Conservation (phyloP, 1,140 invertebrate species). For the Nymphalis io region DNA sequence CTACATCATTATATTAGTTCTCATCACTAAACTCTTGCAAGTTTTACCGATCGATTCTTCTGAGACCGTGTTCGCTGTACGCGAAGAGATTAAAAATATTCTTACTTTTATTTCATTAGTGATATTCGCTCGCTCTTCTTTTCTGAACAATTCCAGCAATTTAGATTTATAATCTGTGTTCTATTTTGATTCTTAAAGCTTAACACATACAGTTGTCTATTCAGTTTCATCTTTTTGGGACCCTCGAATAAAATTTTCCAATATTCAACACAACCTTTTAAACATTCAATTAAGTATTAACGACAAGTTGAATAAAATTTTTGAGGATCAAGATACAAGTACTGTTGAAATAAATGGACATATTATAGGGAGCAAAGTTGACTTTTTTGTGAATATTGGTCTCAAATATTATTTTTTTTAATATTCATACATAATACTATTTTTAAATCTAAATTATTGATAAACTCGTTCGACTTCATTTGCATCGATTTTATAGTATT, state of each 20-base stretch:
- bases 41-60: not conserved
- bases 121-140: slow-evolving; percentile 28
- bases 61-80: not conserved
- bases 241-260: not conserved
- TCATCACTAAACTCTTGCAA: too few relatives aligned
- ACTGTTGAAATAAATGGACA: slow-evolving; percentile 13
- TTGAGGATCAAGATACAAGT: slow-evolving; percentile 1
- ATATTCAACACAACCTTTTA: slow-evolving; percentile 35
- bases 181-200: too few relatives aligned
- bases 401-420: too few relatives aligned
- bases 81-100: slow-evolving; percentile 17
- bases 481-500: too few relatives aligned
- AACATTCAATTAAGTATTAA: slow-evolving; percentile 41
- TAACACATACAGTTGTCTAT: not conserved
- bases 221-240: not conserved
- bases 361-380: not conserved
- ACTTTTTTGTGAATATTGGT: not conserved
- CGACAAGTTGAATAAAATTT: slow-evolving; percentile 11
- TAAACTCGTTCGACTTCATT: not conserved
- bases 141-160: slow-evolving; percentile 18
- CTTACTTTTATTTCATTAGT: slow-evolving; percentile 39
- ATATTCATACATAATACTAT: too few relatives aligned
- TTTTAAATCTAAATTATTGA: too few relatives aligned
- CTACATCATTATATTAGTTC: too few relatives aligned
- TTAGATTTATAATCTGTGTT: not conserved